These are phyloP conservation scores for Agrochola circellaris DNA, from an alignment of 2,888 invertebrate species.

Conservation along the genomic window DNA sequence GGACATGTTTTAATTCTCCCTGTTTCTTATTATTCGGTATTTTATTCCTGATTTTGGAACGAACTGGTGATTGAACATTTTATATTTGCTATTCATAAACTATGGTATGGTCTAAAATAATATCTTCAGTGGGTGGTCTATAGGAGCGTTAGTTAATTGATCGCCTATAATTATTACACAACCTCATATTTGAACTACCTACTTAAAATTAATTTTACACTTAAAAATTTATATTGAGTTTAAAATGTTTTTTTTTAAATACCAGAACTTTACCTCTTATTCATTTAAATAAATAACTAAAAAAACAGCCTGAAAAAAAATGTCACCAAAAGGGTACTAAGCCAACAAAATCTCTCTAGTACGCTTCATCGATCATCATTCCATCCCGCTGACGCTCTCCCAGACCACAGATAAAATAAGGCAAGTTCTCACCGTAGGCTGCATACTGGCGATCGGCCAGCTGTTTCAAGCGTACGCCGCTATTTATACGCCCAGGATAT, in stretches of 20 bases:
- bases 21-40: neutral
- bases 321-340: neutral
- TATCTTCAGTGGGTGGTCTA: neutral
- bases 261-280: neutral
- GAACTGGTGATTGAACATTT: neutral
- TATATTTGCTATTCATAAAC: neutral
- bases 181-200: slow-evolving; percentile 6
- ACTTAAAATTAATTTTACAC: slow-evolving; percentile 1
- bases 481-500: slow-evolving; percentile 89
- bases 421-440: slow-evolving; percentile 83
- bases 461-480: slow-evolving; percentile 86
- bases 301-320: neutral
- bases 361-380: slow-evolving; percentile 38
- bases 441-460: slow-evolving; percentile 87
- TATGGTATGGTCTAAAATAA: neutral
- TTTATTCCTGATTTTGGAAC: neutral
- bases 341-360: neutral
- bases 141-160: neutral
- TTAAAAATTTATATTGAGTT: no score
- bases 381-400: slow-evolving; percentile 21
- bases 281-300: neutral
- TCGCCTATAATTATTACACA: neutral
- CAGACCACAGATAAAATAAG: slow-evolving; percentile 50
- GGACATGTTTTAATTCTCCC: neutral
- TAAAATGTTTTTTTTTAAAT: neutral